Base-by-base conservation (phyloP, 2,888 invertebrate species). In the Ophion costatus region DNA sequence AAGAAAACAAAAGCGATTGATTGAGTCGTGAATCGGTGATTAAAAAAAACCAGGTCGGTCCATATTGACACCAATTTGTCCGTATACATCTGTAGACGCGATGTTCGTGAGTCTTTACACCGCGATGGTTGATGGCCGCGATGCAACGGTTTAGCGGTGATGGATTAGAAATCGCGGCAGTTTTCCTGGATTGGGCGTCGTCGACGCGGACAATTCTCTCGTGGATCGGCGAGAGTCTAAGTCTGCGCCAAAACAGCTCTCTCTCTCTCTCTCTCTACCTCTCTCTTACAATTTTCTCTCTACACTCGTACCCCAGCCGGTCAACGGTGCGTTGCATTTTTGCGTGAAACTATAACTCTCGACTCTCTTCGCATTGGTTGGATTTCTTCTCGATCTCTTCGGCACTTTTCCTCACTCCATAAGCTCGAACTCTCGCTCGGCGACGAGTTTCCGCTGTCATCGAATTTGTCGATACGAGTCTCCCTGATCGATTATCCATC, bases 111-210 rank as follows among this genome's bases (percentile, higher is more conserved):
- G 73, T 66, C 71, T 66, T 56, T 66, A 64, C 80, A 80, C 73
- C 42, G 73, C 56, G 80, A 69, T 56, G 67, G 64, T n/a, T n/a
- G 56, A 24, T 80, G 82, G 80, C 79, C 80, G 82, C 79, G 82
- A 82, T 86, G 76, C 79, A 75, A 82, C 84, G 80, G 84, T 86
- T 84, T 80, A 64, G 51, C 84, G 85, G 78, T 87, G 88, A 87
- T 84, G 88, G 88, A 91, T 91, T 91, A 90, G 91, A 91, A 91
- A 91, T 91, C 91, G 88, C 77, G 59, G 86, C 88, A 73, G 82
- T 90, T 88, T 91, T 91, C 91, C 89, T 90, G 88, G 86, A 90
- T 90, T 83, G 89, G 77, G 89, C 88, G 90, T 90, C 89, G 90
- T 88, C 89, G 86, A 84, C 85, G 86, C 88, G 85, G 85, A 84